Conservation (phyloP, 1,140 invertebrate species). For the Zophobas morio region DNA sequence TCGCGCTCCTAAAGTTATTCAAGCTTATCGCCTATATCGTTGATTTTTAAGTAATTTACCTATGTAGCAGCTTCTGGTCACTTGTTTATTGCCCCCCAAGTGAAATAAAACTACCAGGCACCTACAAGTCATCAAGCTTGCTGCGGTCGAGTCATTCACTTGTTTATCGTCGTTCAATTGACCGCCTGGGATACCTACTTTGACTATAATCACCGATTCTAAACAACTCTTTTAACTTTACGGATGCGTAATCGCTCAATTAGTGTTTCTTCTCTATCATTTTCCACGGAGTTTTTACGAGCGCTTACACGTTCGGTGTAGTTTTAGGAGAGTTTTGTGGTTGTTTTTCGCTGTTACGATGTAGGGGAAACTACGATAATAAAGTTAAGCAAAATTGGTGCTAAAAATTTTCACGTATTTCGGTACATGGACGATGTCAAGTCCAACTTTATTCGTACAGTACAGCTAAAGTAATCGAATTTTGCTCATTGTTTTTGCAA, state of each 20-base stretch:
- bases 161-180: constrained; percentile 33
- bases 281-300: too few relatives aligned
- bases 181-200: constrained; percentile 10
- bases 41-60: constrained; percentile 46
- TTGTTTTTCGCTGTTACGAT: too few relatives aligned
- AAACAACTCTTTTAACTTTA: not conserved
- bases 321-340: too few relatives aligned
- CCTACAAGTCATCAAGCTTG: constrained; percentile 38
- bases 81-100: constrained; percentile 38
- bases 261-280: not conserved
- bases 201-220: constrained; percentile 4
- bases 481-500: too few relatives aligned
- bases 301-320: too few relatives aligned
- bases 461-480: too few relatives aligned
- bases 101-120: constrained; percentile 35
- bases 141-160: constrained; percentile 37
- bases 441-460: too few relatives aligned
- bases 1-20: constrained; percentile 41
- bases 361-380: too few relatives aligned
- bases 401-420: too few relatives aligned
- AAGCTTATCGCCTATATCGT: constrained; percentile 45
- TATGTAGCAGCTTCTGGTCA: constrained; percentile 44
- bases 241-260: constrained; percentile 14
- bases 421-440: too few relatives aligned
- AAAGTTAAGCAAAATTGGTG: too few relatives aligned